Evolutionary conservation across 2,113 vertebrate species (phyloP).

Genomic region (Pseudorectes ferrugineus): DNA sequence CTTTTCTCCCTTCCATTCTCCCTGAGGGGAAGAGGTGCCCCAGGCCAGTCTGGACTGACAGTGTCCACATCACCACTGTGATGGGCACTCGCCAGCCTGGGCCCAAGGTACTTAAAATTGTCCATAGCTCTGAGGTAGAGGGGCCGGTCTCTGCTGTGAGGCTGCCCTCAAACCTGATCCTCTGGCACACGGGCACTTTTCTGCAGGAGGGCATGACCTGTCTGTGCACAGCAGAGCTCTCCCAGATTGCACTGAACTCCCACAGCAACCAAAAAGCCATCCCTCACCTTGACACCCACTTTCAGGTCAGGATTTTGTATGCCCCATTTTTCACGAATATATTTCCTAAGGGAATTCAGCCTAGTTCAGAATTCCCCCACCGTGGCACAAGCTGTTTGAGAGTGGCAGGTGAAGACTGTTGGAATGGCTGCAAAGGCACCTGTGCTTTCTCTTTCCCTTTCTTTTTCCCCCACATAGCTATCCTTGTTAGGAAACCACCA

Average conservation of each 20-base stretch:
- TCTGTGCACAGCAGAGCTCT: not conserved
- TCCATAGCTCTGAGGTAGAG: not conserved
- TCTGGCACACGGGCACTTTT: rapidly evolving
- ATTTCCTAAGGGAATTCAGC: not conserved
- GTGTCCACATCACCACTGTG: not conserved
- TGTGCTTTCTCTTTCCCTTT: not conserved
- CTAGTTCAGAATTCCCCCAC: not conserved
- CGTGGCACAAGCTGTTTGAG: not conserved
- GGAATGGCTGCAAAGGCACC: not conserved
- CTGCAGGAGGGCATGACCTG: not conserved
- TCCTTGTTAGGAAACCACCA: not conserved
- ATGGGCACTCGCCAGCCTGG: rapidly evolving
- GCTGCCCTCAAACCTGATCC: not conserved
- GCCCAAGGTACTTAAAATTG: not conserved
- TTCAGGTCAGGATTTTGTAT: not conserved
- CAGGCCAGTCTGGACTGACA: not conserved
- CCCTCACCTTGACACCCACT: not conserved
- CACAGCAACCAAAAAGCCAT: not conserved
- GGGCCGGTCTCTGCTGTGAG: rapidly evolving
- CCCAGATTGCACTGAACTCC: not conserved
- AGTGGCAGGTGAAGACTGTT: not conserved
- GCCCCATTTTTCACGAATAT: not conserved
- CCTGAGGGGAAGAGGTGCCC: not conserved
- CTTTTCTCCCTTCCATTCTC: too few relatives aligned
- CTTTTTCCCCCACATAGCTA: not conserved